These are phyloP conservation scores for Mirza zaza DNA, from an alignment of 2,113 vertebrate genomes.

Conservation along the genomic window DNA sequence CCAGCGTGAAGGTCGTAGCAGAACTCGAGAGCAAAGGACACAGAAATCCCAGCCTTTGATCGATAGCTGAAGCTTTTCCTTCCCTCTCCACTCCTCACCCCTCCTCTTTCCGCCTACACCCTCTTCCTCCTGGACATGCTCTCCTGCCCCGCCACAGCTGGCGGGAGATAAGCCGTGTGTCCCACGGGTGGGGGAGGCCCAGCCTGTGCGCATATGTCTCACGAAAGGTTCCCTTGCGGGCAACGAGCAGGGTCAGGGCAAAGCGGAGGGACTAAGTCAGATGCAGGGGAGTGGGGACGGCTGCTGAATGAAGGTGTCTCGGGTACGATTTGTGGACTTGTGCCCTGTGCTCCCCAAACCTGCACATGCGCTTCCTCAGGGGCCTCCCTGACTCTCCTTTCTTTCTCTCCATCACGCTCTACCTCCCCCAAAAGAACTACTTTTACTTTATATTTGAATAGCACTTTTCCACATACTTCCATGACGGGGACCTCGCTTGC, in stretches of 20 bases:
- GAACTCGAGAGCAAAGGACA: neutral
- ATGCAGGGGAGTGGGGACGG: neutral
- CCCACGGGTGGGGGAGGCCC: neutral
- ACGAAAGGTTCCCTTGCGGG: neutral
- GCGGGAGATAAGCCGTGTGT: neutral
- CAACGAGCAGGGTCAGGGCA: neutral
- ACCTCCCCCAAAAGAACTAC: neutral
- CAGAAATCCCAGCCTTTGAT: neutral
- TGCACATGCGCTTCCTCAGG: neutral
- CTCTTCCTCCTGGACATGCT: constrained; percentile 26
- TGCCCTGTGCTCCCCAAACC: neutral
- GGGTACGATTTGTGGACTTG: neutral
- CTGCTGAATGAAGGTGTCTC: neutral
- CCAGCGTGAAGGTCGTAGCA: neutral
- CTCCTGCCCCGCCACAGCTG: neutral
- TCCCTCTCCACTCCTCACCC: neutral
- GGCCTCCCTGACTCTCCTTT: neutral
- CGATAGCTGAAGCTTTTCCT: neutral
- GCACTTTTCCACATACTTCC: neutral
- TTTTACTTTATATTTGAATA: neutral
- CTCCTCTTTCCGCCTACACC: neutral
- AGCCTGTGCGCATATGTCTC: neutral
- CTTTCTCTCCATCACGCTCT: neutral
- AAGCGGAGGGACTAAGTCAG: neutral
- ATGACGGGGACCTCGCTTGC: neutral